Evolutionary conservation across 1,140 invertebrate genomes (phyloP).

Genomic region (Chionoecetes opilio): DNA sequence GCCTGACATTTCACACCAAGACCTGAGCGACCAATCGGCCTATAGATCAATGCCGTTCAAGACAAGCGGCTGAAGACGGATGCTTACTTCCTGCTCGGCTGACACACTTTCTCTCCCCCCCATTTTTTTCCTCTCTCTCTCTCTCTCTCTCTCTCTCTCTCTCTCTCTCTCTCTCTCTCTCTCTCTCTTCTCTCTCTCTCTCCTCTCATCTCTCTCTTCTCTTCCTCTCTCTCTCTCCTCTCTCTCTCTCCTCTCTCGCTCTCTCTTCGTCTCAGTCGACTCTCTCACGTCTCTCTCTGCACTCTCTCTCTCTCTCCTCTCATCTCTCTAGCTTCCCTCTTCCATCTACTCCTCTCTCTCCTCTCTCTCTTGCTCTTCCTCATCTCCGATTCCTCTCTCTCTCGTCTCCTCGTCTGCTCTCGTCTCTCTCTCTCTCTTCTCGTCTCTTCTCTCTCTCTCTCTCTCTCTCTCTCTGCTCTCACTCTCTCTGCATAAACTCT

Average conservation of each 20-base stretch:
- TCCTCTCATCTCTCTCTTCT: background rate
- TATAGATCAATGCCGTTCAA: no score
- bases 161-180: background rate
- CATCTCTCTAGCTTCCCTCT: background rate
- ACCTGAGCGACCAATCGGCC: no score
- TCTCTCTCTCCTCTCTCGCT: background rate
- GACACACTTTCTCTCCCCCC: no score
- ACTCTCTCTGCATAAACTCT: background rate
- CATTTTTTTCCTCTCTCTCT: background rate
- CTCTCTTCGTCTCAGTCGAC: no score
- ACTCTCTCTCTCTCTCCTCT: background rate
- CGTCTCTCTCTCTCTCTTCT: background rate
- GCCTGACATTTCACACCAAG: no score
- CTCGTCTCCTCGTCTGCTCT: background rate
- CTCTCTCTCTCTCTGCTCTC: background rate
- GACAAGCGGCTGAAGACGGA: no score
- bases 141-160: background rate
- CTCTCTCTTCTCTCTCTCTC: background rate
- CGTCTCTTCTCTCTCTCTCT: background rate
- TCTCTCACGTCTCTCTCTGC: background rate
- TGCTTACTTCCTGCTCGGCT: no score
- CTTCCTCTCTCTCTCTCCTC: constrained; percentile 17
- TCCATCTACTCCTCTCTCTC: background rate
- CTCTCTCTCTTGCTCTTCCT: background rate
- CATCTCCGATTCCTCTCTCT: background rate